Conservation (phyloP, 2,888 invertebrate genomes). For the Drosophila pseudotakahashii region DNA sequence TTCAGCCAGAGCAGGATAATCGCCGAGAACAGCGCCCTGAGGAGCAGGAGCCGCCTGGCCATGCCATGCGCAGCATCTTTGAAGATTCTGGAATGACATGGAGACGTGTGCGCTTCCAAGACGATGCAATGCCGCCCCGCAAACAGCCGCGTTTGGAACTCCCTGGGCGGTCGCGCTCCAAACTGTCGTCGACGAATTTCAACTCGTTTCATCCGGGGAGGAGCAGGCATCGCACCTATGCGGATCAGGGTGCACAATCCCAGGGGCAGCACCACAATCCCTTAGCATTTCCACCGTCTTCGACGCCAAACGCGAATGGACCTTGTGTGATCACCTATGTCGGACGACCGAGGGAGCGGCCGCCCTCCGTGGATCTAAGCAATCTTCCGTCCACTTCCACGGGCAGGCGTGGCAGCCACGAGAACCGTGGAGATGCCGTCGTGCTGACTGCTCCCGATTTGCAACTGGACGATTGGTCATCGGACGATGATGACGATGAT, state of each 20-base stretch:
- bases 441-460: constrained; percentile 87
- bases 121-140: constrained; percentile 55
- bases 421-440: constrained; percentile 60
- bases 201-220: constrained; percentile 67
- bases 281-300: neutral
- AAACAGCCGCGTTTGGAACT: constrained; percentile 55
- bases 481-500: constrained; percentile 87
- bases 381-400: constrained; percentile 56
- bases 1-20: neutral
- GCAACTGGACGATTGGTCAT: constrained; percentile 90
- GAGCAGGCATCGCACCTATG: constrained; percentile 62
- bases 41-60: constrained; percentile 6
- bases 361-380: constrained; percentile 33
- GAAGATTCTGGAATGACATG: constrained; percentile 41
- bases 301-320: constrained; percentile 33
- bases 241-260: constrained; percentile 30
- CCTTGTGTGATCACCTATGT: constrained; percentile 71
- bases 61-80: too few species aligned
- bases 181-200: constrained; percentile 63
- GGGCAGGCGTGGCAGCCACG: constrained; percentile 43
- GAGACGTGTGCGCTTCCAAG: constrained; percentile 54
- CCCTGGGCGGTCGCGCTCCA: neutral
- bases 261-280: constrained; percentile 5
- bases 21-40: neutral
- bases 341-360: constrained; percentile 57